Evolutionary conservation across 2,113 vertebrate genomes (phyloP), one percentile per base, ranked within the genome.

Genomic region (Zosterops lateralis): DNA sequence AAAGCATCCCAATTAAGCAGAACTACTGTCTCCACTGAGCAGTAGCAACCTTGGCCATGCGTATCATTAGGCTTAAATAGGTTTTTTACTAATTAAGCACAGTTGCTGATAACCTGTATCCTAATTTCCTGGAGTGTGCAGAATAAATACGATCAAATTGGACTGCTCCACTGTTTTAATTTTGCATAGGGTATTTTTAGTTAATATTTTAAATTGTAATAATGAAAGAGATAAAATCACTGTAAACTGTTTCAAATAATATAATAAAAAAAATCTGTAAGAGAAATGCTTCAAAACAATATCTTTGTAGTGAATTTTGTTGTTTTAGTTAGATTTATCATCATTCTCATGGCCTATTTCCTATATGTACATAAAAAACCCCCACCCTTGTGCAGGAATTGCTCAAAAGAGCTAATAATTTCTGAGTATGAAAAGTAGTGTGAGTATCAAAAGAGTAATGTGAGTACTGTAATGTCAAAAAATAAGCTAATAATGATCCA

Each of bases 81-180:
- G 70, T 89, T 92, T 84, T 58, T 82, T 85, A 84, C 87, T 93
- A 91, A 95, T 96, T 89, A 91, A 89, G 36, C 9, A 22, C 73
- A 79, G 62, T 87, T 89, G 70, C 45, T 93, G 77, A 82, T 95
- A 82, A 92, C 56, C 62, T 85, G 38, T 58, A 90, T 82, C 74
- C 62, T 66, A 32, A 86, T 90, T 96, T 81, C 1, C 21, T 84
- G 85, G 42, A 90, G 72, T 3, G 0, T 75, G 74, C 45, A 57
- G 71, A 70, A 84, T 84, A 86, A 93, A 83, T 91, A 70, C 40
- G 51, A 66, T 65, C 5, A 2, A 84, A 84, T 68, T 1, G 17
- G 58, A 36, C 50, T 79, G 50, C 50, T 91, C 25, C 57, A 34
- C 40, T 13, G 1, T 25, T 90, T 66, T 50, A 19, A 26, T 65